Evolutionary conservation across 2,888 invertebrate genomes (phyloP), one percentile per base, ranked within the genome.

Genomic region (Lasius fuliginosus): DNA sequence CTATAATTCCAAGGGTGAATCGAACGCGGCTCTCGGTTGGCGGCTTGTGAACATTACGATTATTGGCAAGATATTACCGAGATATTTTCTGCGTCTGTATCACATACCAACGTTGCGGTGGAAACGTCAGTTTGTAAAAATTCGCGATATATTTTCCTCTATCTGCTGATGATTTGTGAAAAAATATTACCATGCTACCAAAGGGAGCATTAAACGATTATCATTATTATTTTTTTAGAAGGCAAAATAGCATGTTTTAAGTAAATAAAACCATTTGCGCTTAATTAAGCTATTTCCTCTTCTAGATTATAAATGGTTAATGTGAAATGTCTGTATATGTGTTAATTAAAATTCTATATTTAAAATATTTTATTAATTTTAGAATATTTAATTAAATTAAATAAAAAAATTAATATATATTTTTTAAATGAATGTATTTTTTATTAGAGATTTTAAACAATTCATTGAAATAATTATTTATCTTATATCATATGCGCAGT

Each of bases 1-100:
- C 82, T 60, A 9, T 12, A 46, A 49, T 64, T 77, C 73, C 42
- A 11, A 23, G 46, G 42, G 65, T 69, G 83, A 49, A 40, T 79
- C 79, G 36, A 69, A 64, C 42, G 30, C 53, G 33, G 42, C 23
- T 12, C 42, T 12, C 42, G 60, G 18, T 8, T 9, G 23, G 6
- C 33, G 33, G 60, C 60, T 62, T 62, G 15, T 18, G 9, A 62
- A 15, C 11, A 18, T 49, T 65, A 49, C 67, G 11, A 64, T 36
- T 65, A 36, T 64, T 64, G 23, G n/a, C 11, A 58, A 23, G 12
- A 30, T 15, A 27, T 23, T 53, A 6, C 15, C 5, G 15, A 4
- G 60, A 46, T 49, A 49, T 49, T 49, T 75, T 65, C 40, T 11
- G 23, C 9, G 15, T 5, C 6, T 27, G 58, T 33, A 15, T 27